These are phyloP conservation scores for Sinelater perroti DNA, from an alignment of 2,888 invertebrate species.

Conservation along the genomic window DNA sequence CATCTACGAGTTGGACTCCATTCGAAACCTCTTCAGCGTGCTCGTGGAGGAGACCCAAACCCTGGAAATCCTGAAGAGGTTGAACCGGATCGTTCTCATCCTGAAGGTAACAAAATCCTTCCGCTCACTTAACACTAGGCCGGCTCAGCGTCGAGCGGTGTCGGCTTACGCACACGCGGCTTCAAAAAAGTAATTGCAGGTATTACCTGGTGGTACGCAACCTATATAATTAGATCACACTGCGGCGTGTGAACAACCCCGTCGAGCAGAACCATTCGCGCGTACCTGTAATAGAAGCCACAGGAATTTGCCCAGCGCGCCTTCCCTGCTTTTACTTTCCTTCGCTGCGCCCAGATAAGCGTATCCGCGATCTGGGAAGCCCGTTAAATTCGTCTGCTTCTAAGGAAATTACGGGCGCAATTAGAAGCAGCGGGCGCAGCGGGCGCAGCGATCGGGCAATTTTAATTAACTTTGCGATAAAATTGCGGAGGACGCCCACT, in stretches of 20 bases:
- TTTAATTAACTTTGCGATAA: no score
- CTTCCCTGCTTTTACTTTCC: conserved; percentile 18
- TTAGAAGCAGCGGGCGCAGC: no score
- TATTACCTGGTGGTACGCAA: conserved; percentile 15
- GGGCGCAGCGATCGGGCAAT: no score
- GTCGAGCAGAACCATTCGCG: conserved; percentile 21
- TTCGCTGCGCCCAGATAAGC: no score
- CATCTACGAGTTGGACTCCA: conserved; percentile 94
- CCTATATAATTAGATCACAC: conserved; percentile 18
- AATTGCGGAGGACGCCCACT: no score
- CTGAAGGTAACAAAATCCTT: conserved; percentile 76
- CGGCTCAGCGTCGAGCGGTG: no score
- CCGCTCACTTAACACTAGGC: neutral
- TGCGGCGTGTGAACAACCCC: conserved; percentile 27
- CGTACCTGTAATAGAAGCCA: conserved; percentile 28
- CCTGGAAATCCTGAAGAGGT: conserved; percentile 88
- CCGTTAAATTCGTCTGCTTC: no score
- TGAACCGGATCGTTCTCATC: conserved; percentile 92
- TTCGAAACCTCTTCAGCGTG: conserved; percentile 80
- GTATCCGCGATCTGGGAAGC: no score
- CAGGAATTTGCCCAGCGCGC: conserved; percentile 25
- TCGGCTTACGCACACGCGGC: neutral
- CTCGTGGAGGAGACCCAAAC: conserved; percentile 90
- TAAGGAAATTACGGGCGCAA: no score
- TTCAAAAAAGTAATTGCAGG: no score